These are phyloP conservation scores for Lepidurus apus DNA, from an alignment of 1,140 invertebrate genomes.

Conservation along the genomic window DNA sequence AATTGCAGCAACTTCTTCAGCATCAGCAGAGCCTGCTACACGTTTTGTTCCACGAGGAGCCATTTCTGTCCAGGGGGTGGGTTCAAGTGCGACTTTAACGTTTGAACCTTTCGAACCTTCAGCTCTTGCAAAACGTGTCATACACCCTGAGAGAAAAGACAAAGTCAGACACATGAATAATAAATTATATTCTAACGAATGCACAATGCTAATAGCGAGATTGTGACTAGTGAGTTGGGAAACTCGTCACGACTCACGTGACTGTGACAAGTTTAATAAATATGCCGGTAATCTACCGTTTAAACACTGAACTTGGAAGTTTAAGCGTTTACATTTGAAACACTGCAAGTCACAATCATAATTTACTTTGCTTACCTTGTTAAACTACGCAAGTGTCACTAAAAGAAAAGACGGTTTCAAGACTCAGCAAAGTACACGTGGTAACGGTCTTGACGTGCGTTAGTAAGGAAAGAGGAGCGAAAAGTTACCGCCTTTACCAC, in stretches of 20 bases:
- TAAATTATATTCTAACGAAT: background rate
- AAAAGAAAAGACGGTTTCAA: too few relatives aligned
- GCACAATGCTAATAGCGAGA: too few relatives aligned
- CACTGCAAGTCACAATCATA: too few relatives aligned
- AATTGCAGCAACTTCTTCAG: background rate
- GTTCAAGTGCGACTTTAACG: background rate
- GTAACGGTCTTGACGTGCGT: background rate
- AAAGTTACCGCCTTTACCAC: background rate
- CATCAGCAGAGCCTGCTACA: background rate
- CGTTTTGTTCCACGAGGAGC: background rate
- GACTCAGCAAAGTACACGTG: background rate
- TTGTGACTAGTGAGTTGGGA: too few relatives aligned
- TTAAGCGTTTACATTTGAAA: too few relatives aligned
- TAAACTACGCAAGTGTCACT: too few relatives aligned
- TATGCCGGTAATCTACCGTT: too few relatives aligned
- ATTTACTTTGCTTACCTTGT: too few relatives aligned
- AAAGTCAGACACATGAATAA: background rate
- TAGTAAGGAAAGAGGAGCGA: background rate
- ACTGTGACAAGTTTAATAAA: too few relatives aligned
- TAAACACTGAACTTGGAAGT: too few relatives aligned
- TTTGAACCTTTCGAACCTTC: conserved; percentile 11
- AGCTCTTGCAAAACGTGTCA: conserved; percentile 4
- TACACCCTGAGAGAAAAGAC: background rate
- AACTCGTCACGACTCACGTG: too few relatives aligned
- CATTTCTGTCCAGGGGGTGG: background rate